These are phyloP conservation scores for Craterocephalus amniculus DNA, from an alignment of 2,797 vertebrate species.

Conservation along the genomic window DNA sequence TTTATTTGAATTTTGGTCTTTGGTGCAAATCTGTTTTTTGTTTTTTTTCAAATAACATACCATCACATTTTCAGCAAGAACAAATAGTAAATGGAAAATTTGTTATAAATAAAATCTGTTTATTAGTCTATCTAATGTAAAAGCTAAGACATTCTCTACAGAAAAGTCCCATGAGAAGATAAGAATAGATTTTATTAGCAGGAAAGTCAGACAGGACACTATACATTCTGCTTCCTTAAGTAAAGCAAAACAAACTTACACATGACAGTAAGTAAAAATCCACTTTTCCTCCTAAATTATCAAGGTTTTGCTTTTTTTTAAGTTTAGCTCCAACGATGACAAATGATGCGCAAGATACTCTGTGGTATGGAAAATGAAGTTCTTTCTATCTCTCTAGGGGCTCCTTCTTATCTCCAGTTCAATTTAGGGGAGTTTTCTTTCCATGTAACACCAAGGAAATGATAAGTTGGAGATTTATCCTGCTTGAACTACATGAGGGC, in stretches of 20 bases:
- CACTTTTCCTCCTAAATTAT: background rate
- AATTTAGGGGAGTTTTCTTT: constrained; percentile 24
- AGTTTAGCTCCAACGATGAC: background rate
- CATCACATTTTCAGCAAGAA: background rate
- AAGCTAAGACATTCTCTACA: background rate
- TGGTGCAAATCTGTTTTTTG: background rate
- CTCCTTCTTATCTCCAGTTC: constrained; percentile 15
- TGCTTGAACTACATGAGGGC: background rate
- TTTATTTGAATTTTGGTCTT: background rate
- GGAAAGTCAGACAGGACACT: background rate
- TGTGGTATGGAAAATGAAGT: background rate
- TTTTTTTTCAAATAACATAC: no score
- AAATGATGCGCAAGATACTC: background rate
- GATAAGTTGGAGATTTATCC: constrained; percentile 4
- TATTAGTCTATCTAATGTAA: background rate
- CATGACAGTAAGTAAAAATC: background rate
- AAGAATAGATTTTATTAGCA: background rate
- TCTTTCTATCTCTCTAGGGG: constrained; percentile 1
- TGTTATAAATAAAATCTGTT: background rate
- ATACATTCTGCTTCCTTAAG: background rate
- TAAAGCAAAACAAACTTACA: background rate
- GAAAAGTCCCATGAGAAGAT: background rate
- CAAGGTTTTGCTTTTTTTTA: background rate
- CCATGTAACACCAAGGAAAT: background rate
- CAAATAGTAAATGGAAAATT: background rate